Evolutionary conservation across 2,888 invertebrate species (phyloP), one percentile per base, ranked within the genome.

Genomic region (Diplazon laetatorius): DNA sequence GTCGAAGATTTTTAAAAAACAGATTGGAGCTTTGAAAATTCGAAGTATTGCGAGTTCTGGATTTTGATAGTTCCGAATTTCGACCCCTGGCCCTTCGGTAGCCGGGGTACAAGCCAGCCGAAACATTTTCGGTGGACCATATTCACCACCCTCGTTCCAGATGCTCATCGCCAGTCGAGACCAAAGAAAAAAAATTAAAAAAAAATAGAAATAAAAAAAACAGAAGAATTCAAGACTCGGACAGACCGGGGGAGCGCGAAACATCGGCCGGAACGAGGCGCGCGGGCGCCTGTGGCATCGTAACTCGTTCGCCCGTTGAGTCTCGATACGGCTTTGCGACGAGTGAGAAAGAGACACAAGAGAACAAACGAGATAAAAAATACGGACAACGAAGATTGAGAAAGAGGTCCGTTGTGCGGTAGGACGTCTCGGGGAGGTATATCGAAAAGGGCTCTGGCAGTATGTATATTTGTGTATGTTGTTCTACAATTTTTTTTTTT

Each of bases 271-370:
- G 18, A 68, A 75, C 66, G 76, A 82, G 79, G 82, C 74, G 72
- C 70, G 73, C 80, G 82, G 74, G 30, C 30, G 65, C 68, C 72
- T 76, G 60, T 81, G 65, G 81, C 84, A 85, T 85, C 85, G 83
- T 83, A 86, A 85, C 84, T 84, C 82, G 76, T 82, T 76, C 69
- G 70, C 50, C 72, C 71, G 59, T 44, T 65, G 18, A 35, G 46
- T 12, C 48, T 59, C 9, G 50, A 50, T 57, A 12, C 18, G 9
- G 48, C 39, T 46, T 37, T 75, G 65, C 50, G 59, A 14, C 55
- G 68, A 80, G 71, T 71, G 66, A 71, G 73, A 81, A 55, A 72
- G 76, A 76, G 72, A 75, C n/a, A 57, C 16, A 44, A 42, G 65
- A 73, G 70, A 74, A 48, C 25, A 48, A 42, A 30, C 71, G 39